Conservation (phyloP, 1,140 invertebrate genomes). For the Lepidostoma basale region DNA sequence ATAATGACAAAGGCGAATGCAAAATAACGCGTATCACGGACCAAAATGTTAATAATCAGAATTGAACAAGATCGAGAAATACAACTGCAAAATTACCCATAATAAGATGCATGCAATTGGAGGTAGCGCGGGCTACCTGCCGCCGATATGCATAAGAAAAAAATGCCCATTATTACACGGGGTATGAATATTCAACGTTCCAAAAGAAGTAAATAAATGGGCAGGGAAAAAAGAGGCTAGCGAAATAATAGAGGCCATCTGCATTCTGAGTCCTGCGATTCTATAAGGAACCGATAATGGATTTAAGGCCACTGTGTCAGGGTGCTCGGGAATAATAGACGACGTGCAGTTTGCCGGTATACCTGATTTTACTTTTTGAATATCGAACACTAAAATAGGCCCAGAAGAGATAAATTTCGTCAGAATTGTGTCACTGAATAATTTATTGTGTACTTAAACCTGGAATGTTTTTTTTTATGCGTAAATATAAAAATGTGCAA, state of each 20-base stretch:
- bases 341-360: slow-evolving; percentile 31
- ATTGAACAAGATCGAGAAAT: slow-evolving; percentile 13
- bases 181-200: slow-evolving; percentile 40
- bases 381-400: background rate
- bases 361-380: slow-evolving; percentile 30
- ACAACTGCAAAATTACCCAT: slow-evolving; percentile 14
- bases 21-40: background rate
- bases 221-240: slow-evolving; percentile 34
- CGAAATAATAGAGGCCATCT: slow-evolving; percentile 37
- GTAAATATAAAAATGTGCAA: too few species aligned
- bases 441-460: too few species aligned
- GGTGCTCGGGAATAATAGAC: slow-evolving; percentile 19
- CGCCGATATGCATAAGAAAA: slow-evolving; percentile 36
- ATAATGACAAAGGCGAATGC: background rate
- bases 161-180: slow-evolving; percentile 39
- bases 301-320: slow-evolving; percentile 42
- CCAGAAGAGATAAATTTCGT: slow-evolving; percentile 21
- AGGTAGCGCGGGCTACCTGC: background rate
- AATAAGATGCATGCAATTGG: slow-evolving; percentile 26
- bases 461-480: too few species aligned
- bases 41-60: slow-evolving; percentile 6
- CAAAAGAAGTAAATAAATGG: slow-evolving; percentile 38
- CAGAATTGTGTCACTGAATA: slow-evolving; percentile 22
- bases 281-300: slow-evolving; percentile 42
- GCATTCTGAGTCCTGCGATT: slow-evolving; percentile 33